Evolutionary conservation across 2,888 invertebrate species (phyloP).

Genomic region (Fragum whitleyi): DNA sequence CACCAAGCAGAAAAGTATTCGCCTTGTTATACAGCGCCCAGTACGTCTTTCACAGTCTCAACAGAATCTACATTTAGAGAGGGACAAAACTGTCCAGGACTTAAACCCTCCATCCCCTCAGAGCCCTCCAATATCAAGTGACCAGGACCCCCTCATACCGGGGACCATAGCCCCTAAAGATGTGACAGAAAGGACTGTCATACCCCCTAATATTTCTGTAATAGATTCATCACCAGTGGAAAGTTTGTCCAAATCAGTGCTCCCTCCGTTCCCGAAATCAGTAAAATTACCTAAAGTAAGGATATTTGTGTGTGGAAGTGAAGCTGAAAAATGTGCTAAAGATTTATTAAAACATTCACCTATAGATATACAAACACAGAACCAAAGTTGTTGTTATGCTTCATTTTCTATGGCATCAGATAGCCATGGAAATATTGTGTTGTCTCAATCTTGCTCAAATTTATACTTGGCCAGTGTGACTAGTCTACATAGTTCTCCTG

Average conservation of each 20-base stretch:
- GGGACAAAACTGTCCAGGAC: conserved; percentile 11
- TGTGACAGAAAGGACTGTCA: conserved; percentile 16
- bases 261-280: conserved; percentile 54
- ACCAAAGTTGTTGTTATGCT: conserved; percentile 53
- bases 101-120: conserved; percentile 38
- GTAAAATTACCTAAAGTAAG: conserved; percentile 71
- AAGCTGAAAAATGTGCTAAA: conserved; percentile 65
- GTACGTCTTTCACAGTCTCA: conserved; percentile 66
- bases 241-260: background rate
- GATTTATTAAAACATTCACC: conserved; percentile 58
- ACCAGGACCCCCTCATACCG: conserved; percentile 58
- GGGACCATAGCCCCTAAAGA: conserved; percentile 51
- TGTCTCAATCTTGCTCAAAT: conserved; percentile 53
- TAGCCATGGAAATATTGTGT: conserved; percentile 56
- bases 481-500: conserved; percentile 6
- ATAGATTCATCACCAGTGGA: conserved; percentile 29
- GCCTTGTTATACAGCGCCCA: conserved; percentile 74
- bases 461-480: conserved; percentile 42
- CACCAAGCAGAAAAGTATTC: conserved; percentile 44
- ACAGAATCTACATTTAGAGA: background rate
- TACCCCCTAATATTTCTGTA: conserved; percentile 55
- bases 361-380: conserved; percentile 39
- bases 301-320: conserved; percentile 73
- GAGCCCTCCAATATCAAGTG: conserved; percentile 11
- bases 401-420: conserved; percentile 68